phyloP scores from a whole-genome alignment of 2,888 invertebrate species.

The Drosophila setosimentum region DNA sequence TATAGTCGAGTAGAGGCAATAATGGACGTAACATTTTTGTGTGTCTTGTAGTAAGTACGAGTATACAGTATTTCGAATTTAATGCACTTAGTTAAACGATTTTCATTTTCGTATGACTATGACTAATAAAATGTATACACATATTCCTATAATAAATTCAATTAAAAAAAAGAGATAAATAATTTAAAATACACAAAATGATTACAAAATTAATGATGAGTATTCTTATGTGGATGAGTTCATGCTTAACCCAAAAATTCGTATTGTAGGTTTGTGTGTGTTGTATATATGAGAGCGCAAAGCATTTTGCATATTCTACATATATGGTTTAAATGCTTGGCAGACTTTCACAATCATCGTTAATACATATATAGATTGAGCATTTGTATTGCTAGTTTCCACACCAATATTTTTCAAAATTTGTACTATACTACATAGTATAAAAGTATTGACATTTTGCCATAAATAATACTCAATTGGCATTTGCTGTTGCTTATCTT shows the following conservation, averaged over 20 bases:
- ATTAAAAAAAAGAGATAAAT: slow-evolving; percentile 33
- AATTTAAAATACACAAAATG: slow-evolving; percentile 30
- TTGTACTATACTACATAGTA: slow-evolving; percentile 75
- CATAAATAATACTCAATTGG: slow-evolving; percentile 72
- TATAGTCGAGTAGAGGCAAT: slow-evolving; percentile 47
- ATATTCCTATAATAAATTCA: slow-evolving; percentile 84
- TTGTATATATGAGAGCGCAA: slow-evolving; percentile 38
- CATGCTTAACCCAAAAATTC: slow-evolving; percentile 44
- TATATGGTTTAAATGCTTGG: slow-evolving; percentile 64
- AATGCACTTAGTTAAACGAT: slow-evolving; percentile 66
- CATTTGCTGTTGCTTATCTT: slow-evolving; percentile 23
- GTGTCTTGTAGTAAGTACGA: slow-evolving; percentile 31
- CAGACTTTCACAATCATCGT: slow-evolving; percentile 57
- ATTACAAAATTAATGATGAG: slow-evolving; percentile 36
- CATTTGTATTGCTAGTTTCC: slow-evolving; percentile 47
- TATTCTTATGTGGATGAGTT: slow-evolving; percentile 41
- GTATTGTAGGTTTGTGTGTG: slow-evolving; percentile 20
- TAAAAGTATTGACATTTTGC: slow-evolving; percentile 60
- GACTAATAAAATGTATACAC: slow-evolving; percentile 85
- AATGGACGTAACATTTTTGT: slow-evolving; percentile 68
- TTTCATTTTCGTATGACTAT: slow-evolving; percentile 48
- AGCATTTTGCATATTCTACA: slow-evolving; percentile 50
- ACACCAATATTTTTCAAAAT: slow-evolving; percentile 61
- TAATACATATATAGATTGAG: slow-evolving; percentile 48
- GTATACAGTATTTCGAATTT: slow-evolving; percentile 63